Conservation (phyloP, 2,888 invertebrate species). For the Dryomyza anilis region DNA sequence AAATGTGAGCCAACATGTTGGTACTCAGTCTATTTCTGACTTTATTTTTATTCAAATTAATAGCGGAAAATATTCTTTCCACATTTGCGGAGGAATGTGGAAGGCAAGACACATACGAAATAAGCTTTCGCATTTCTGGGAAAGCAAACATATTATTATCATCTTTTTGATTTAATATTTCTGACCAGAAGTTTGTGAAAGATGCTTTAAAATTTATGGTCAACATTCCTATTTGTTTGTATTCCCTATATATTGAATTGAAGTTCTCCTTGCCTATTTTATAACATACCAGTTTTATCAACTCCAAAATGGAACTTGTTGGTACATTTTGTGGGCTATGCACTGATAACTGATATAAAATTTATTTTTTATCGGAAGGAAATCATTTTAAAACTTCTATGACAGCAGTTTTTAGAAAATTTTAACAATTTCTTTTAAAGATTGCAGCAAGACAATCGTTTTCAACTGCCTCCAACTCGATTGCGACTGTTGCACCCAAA, state of each 20-base stretch:
- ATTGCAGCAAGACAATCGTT: background rate
- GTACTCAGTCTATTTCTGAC: background rate
- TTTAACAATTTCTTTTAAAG: background rate
- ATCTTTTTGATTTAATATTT: background rate
- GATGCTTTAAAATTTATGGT: background rate
- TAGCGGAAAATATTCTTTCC: background rate
- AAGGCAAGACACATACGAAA: background rate
- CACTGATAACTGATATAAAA: too few species aligned
- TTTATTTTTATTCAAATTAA: background rate
- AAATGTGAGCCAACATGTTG: background rate
- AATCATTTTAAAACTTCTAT: too few species aligned
- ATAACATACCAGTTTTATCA: too few species aligned
- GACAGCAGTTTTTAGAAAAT: background rate
- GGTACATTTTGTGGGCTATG: too few species aligned
- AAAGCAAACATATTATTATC: background rate
- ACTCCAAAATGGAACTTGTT: too few species aligned
- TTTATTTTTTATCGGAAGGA: too few species aligned
- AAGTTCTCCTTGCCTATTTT: background rate
- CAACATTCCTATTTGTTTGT: too few species aligned
- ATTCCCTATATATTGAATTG: too few species aligned
- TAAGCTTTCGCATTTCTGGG: background rate
- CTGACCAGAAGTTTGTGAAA: background rate
- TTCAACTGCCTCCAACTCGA: background rate
- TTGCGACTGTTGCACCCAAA: background rate
- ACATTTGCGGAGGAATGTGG: too few species aligned